Percentiles rank a stretch among this genome's conserved stretches.
These are phyloP conservation scores for Eupleurogrammus muticus DNA, from an alignment of 2,797 vertebrate species.

Conservation along the genomic window DNA sequence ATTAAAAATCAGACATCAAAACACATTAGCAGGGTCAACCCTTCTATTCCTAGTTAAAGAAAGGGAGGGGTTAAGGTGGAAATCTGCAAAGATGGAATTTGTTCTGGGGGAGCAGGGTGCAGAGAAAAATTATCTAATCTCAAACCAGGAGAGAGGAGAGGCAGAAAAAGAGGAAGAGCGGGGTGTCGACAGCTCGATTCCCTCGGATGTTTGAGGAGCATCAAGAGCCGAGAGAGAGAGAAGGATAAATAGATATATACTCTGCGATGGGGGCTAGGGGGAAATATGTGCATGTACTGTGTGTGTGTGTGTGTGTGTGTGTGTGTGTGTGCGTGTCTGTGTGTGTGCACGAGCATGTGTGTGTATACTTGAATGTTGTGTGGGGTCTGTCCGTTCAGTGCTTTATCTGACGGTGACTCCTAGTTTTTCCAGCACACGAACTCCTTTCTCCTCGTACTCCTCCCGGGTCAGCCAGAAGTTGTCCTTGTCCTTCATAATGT, in stretches of 20 bases:
- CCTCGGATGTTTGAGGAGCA: constrained; percentile 54
- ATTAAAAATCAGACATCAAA: constrained; percentile 25
- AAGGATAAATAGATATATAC: constrained; percentile 79
- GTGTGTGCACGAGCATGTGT: constrained; percentile 8
- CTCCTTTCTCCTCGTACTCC: constrained; percentile 98
- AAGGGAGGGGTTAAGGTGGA: constrained; percentile 27
- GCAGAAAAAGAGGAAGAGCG: constrained; percentile 22
- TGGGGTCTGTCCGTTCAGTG: constrained; percentile 64
- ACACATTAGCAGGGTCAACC: constrained; percentile 34
- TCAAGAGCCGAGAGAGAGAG: constrained; percentile 62
- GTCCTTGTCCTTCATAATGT: constrained; percentile 99
- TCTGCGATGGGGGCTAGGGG: constrained; percentile 62
- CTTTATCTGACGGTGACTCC: constrained; percentile 99
- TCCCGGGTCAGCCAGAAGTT: constrained; percentile 99
- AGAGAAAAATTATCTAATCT: constrained; percentile 51
- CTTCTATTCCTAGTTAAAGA: constrained; percentile 30
- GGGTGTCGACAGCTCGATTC: constrained; percentile 54
- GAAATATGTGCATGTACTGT: constrained; percentile 45
- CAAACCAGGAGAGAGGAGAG: constrained; percentile 53
- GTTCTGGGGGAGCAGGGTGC: constrained; percentile 24
- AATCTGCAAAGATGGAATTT: constrained; percentile 40
- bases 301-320: constrained; percentile 27
- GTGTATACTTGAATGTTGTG: constrained; percentile 13
- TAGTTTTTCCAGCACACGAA: constrained; percentile 97
- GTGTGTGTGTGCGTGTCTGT: constrained; percentile 7